These are phyloP conservation scores for Paracyclopina nana DNA, from an alignment of 1,140 invertebrate species.

Conservation along the genomic window DNA sequence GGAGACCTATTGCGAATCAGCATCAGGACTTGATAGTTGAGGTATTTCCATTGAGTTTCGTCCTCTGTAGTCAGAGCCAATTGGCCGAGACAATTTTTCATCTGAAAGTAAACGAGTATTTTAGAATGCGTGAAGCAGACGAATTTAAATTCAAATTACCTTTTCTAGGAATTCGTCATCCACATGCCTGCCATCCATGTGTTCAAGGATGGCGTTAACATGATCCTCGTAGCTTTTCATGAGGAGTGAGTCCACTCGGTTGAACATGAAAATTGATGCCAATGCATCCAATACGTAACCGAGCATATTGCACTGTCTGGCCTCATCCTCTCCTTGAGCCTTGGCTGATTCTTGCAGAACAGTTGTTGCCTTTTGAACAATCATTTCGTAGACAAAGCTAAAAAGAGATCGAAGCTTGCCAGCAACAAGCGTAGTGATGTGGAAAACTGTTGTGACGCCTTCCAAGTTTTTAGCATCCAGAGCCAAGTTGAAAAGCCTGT, in stretches of 20 bases:
- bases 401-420: constrained; percentile 6
- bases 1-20: background rate
- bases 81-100: background rate
- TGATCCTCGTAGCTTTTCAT: constrained; percentile 5
- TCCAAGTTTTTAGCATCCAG: background rate
- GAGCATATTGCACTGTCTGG: background rate
- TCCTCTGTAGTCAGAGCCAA: constrained; percentile 10
- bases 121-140: background rate
- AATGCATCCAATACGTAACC: background rate
- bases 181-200: background rate
- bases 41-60: constrained; percentile 15
- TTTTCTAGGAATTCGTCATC: background rate
- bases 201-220: background rate
- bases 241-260: background rate
- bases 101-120: background rate
- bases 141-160: constrained; percentile 2
- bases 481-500: constrained; percentile 7
- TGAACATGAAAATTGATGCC: background rate
- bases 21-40: constrained; percentile 8
- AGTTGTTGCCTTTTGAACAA: background rate
- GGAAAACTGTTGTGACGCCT: background rate
- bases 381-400: constrained; percentile 1
- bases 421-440: background rate
- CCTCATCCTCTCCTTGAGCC: background rate
- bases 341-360: background rate